Evolutionary conservation across 2,888 invertebrate genomes (phyloP).

Genomic region (Dicyrtoma fusca): DNA sequence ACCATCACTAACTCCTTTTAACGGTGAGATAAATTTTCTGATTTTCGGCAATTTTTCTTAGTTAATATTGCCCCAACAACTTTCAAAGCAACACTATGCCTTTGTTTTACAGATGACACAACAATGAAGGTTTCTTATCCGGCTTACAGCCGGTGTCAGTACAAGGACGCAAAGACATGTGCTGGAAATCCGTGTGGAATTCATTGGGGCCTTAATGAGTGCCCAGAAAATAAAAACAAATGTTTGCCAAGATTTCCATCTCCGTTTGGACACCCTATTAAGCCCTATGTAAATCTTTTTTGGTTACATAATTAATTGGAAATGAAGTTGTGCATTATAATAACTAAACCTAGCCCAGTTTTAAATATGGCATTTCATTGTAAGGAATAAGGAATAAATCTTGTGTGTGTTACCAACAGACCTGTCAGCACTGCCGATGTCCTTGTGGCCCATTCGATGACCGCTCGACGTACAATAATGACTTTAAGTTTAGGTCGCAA

Average conservation of each 20-base stretch:
- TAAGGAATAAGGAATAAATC: not conserved
- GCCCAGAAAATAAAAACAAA: conserved; percentile 42
- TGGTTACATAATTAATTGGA: too few species aligned
- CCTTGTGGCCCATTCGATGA: conserved; percentile 53
- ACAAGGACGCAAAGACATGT: conserved; percentile 38
- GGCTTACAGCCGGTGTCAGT: conserved; percentile 40
- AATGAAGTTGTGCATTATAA: not conserved
- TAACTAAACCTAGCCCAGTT: not conserved
- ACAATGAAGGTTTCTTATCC: conserved; percentile 47
- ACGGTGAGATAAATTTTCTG: conserved; percentile 35
- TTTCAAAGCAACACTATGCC: too few species aligned
- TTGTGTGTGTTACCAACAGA: not conserved
- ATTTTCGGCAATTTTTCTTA: not conserved
- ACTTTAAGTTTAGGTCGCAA: conserved; percentile 46
- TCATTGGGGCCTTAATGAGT: conserved; percentile 47
- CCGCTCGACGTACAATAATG: conserved; percentile 47
- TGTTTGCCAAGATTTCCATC: conserved; percentile 48
- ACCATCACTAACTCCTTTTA: conserved; percentile 40
- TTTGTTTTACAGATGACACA: conserved; percentile 44
- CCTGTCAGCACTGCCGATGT: conserved; percentile 41
- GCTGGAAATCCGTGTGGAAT: conserved; percentile 53
- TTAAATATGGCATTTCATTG: not conserved
- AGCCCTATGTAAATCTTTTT: conserved; percentile 46
- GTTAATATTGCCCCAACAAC: too few species aligned
- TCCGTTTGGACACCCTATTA: conserved; percentile 51